Percentiles rank a stretch among this genome's conserved stretches.
These are phyloP conservation scores for Urocynchramus pylzowi DNA, from an alignment of 2,113 vertebrate genomes.

Conservation along the genomic window DNA sequence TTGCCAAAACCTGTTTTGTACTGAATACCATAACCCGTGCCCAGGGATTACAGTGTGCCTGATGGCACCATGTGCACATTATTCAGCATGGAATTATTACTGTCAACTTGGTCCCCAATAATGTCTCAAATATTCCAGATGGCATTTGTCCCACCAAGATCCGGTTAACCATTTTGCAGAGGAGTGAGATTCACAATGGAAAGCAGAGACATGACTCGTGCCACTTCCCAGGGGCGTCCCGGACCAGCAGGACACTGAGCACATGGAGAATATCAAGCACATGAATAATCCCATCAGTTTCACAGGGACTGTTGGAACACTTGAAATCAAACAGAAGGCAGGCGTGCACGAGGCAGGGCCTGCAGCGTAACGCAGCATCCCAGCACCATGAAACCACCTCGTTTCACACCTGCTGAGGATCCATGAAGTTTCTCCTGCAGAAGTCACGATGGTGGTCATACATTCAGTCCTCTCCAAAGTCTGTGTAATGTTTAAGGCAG, in stretches of 20 bases:
- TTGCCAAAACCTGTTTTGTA: conserved; percentile 33
- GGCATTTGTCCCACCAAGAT: conserved; percentile 25
- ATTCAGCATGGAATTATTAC: neutral
- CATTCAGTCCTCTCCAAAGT: conserved; percentile 8
- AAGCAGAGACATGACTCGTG: neutral
- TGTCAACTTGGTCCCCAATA: conserved; percentile 3
- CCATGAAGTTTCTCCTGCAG: neutral
- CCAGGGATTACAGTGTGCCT: conserved; percentile 34
- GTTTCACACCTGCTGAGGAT: neutral
- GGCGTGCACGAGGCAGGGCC: neutral
- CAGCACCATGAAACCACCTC: neutral
- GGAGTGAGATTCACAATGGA: neutral
- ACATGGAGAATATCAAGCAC: neutral
- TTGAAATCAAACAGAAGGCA: neutral
- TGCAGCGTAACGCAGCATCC: neutral
- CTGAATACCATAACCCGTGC: conserved; percentile 16
- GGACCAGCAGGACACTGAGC: conserved; percentile 40
- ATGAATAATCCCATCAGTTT: neutral
- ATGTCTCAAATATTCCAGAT: conserved; percentile 8
- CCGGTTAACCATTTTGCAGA: neutral
- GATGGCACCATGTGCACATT: neutral
- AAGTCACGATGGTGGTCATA: neutral
- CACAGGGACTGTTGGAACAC: neutral
- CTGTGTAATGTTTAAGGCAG: conserved; percentile 42
- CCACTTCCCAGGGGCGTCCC: neutral